Evolutionary conservation across 1,140 invertebrate genomes (phyloP).

Genomic region (Penaeus japonicus): DNA sequence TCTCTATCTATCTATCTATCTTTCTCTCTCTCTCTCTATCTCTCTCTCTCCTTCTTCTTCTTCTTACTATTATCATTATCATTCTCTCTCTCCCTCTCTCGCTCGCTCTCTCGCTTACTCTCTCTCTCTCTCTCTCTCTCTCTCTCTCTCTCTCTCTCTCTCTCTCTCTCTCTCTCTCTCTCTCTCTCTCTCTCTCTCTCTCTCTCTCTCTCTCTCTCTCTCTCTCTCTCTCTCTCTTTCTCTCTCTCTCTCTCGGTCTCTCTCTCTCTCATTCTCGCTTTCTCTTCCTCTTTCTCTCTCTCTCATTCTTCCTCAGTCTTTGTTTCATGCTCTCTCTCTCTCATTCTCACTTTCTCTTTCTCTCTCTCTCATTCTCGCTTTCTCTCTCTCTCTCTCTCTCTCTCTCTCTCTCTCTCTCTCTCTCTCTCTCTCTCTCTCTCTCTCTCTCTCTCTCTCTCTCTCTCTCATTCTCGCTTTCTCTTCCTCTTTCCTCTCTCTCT

Average conservation of each 20-base stretch:
- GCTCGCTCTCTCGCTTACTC: not conserved
- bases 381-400: not conserved
- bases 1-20: not conserved
- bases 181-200: not conserved
- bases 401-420: not conserved
- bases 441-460: not conserved
- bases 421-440: not conserved
- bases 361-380: not conserved
- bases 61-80: not conserved
- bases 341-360: not conserved
- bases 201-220: not conserved
- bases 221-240: not conserved
- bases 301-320: not conserved
- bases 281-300: not conserved
- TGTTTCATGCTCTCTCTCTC: not conserved
- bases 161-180: not conserved
- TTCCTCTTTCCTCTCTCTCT: not conserved
- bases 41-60: not conserved
- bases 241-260: not conserved
- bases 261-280: not conserved
- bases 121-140: not conserved
- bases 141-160: constrained; percentile 13
- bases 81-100: not conserved
- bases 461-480: not conserved
- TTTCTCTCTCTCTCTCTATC: not conserved